Conservation (phyloP, 2,888 invertebrate species). For the Capitulum mitella region DNA sequence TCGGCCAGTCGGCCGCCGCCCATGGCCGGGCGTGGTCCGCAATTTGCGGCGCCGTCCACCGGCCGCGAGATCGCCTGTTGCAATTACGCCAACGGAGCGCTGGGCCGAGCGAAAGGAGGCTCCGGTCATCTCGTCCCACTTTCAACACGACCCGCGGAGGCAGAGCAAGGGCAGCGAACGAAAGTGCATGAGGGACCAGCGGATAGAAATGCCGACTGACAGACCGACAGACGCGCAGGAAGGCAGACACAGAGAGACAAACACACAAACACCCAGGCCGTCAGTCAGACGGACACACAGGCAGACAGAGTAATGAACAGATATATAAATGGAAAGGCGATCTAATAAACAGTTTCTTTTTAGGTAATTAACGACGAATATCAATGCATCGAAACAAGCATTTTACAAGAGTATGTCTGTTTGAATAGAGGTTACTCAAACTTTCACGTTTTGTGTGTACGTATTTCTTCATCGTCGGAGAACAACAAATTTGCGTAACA, state of each 20-base stretch:
- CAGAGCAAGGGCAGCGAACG: background rate
- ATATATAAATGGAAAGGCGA: background rate
- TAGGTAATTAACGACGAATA: too few species aligned
- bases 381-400: too few species aligned
- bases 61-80: background rate
- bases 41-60: background rate
- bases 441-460: too few species aligned
- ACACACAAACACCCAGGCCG: background rate
- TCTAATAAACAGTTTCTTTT: too few species aligned
- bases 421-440: too few species aligned
- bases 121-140: background rate
- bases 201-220: background rate
- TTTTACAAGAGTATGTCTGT: too few species aligned
- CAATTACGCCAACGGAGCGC: background rate
- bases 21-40: background rate
- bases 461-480: too few species aligned
- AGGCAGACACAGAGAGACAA: slow-evolving; percentile 4
- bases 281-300: background rate
- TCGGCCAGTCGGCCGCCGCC: background rate
- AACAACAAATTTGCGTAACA: too few species aligned
- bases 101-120: background rate
- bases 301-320: background rate
- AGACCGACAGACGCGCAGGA: background rate
- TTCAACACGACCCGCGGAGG: background rate
- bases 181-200: too few species aligned